phyloP scores from a whole-genome alignment of 2,888 invertebrate species.

The Tethea ocularis region DNA sequence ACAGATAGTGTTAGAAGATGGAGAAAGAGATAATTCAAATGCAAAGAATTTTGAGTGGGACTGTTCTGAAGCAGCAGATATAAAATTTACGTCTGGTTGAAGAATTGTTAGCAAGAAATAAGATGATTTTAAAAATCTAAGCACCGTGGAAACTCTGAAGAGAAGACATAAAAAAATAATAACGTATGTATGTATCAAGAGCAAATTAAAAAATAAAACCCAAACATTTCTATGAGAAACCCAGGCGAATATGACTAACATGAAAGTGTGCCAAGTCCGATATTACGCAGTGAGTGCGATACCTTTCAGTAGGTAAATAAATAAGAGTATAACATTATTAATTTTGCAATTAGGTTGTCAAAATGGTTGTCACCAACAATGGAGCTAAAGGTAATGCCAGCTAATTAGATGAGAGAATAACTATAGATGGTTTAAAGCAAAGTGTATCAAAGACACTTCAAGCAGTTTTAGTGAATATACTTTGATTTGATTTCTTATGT shows the following conservation, averaged over 20 bases:
- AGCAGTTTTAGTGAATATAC: background rate
- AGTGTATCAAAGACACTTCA: background rate
- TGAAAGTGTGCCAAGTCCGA: slow-evolving; percentile 49
- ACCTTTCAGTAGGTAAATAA: slow-evolving; percentile 11
- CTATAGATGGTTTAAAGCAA: background rate
- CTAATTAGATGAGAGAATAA: background rate
- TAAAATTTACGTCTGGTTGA: background rate
- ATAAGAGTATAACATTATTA: background rate
- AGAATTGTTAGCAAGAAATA: background rate
- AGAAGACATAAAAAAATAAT: background rate
- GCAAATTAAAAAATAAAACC: background rate
- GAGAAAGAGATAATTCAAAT: background rate
- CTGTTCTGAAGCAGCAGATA: background rate
- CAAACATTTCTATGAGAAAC: slow-evolving; percentile 10
- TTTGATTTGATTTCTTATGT: background rate
- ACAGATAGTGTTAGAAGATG: background rate
- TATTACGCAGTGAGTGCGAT: slow-evolving; percentile 32
- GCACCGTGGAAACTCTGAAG: background rate
- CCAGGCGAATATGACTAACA: slow-evolving; percentile 39
- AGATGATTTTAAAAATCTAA: background rate
- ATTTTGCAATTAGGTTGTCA: background rate
- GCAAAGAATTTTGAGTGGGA: background rate
- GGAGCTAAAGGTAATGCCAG: background rate
- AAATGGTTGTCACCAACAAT: background rate
- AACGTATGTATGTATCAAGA: background rate